Evolutionary conservation across 2,113 vertebrate species (phyloP).

Genomic region (Centropristis striata): DNA sequence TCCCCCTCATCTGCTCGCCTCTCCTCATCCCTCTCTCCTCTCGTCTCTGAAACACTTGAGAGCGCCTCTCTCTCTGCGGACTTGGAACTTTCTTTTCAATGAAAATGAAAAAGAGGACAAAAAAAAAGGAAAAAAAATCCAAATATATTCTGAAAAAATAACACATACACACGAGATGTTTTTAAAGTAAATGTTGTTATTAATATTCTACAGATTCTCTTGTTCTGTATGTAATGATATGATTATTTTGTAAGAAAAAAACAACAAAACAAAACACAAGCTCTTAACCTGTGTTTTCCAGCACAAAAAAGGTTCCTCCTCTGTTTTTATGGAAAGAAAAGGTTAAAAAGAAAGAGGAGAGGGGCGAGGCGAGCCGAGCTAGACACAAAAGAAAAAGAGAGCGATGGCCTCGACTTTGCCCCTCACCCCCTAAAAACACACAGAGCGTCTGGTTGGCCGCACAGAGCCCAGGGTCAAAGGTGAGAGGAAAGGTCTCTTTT

Average conservation of each 20-base stretch:
- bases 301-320: conserved; percentile 72
- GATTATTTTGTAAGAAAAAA: conserved; percentile 86
- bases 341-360: conserved; percentile 48
- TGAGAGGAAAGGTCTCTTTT: conserved; percentile 83
- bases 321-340: conserved; percentile 74
- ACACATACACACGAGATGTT: conserved; percentile 76
- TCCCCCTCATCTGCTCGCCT: conserved; percentile 57
- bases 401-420: conserved; percentile 52
- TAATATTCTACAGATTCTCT: conserved; percentile 85
- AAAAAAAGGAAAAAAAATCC: conserved; percentile 59
- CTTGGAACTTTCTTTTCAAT: conserved; percentile 85
- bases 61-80: conserved; percentile 85
- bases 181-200: conserved; percentile 86
- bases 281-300: conserved; percentile 78
- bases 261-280: conserved; percentile 73
- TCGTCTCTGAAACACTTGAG: conserved; percentile 75
- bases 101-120: conserved; percentile 74
- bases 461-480: conserved; percentile 80
- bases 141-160: conserved; percentile 80
- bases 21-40: conserved; percentile 73
- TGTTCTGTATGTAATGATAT: conserved; percentile 86
- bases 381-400: conserved; percentile 56
- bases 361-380: conserved; percentile 44
- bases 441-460: conserved; percentile 72
- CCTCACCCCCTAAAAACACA: conserved; percentile 42